Conservation (phyloP, 2,113 vertebrate species). For the Carollia perspicillata region DNA sequence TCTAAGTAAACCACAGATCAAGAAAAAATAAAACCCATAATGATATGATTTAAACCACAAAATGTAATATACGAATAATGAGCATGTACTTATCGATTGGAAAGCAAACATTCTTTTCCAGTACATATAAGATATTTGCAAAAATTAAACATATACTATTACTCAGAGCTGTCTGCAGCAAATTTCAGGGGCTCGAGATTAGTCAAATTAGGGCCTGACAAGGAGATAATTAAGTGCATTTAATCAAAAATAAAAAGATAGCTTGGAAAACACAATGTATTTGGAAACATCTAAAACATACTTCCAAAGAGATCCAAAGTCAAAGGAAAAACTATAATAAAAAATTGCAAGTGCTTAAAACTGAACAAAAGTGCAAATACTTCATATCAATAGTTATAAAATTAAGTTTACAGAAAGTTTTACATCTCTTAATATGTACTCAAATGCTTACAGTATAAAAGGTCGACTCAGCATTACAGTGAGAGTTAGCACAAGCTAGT, state of each 20-base stretch:
- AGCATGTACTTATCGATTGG: background rate
- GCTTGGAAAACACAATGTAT: background rate
- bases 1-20: background rate
- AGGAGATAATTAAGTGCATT: background rate
- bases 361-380: background rate
- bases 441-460: background rate
- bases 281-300: background rate
- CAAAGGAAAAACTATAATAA: background rate
- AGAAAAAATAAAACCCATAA: background rate
- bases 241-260: background rate
- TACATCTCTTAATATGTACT: background rate
- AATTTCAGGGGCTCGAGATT: background rate
- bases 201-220: background rate
- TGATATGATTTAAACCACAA: background rate
- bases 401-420: background rate
- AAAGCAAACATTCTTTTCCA: slow-evolving; percentile 8
- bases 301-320: background rate
- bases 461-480: background rate
- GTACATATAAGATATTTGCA: background rate
- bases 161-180: background rate
- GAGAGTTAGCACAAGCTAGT: background rate
- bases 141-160: background rate
- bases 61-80: background rate
- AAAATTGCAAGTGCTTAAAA: background rate
- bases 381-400: background rate